A percentile compares a stretch with the other conserved stretches of the same genome.
These are phyloP conservation scores for Chrysodeixis includens DNA, from an alignment of 2,888 invertebrate genomes.

Conservation along the genomic window DNA sequence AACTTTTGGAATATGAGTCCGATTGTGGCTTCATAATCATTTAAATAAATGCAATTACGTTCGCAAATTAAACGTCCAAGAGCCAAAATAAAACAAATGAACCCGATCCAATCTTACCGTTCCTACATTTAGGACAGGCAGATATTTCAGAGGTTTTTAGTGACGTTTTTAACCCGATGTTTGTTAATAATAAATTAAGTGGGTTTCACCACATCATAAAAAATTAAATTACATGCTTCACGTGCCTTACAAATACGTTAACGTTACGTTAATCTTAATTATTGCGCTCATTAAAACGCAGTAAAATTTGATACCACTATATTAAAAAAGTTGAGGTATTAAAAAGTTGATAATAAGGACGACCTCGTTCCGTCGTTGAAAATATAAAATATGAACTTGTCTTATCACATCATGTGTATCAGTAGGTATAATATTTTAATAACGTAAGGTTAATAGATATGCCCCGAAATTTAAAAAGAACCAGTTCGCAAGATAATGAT, in stretches of 20 bases:
- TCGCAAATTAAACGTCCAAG: conserved; percentile 71
- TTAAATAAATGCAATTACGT: conserved; percentile 73
- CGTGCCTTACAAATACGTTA: conserved; percentile 55
- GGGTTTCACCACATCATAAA: conserved; percentile 73
- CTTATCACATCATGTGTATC: conserved; percentile 26
- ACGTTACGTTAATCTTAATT: conserved; percentile 65
- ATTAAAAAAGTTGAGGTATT: conserved; percentile 30
- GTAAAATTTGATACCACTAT: conserved; percentile 68
- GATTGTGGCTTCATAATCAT: conserved; percentile 59
- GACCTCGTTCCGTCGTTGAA: conserved; percentile 18
- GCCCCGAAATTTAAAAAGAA: conserved; percentile 25
- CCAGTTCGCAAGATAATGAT: conserved; percentile 45
- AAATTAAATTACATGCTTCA: conserved; percentile 66
- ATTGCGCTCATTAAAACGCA: conserved; percentile 72
- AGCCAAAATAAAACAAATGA: conserved; percentile 63
- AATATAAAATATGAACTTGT: conserved; percentile 27
- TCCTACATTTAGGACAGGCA: conserved; percentile 51
- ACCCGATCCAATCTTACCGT: conserved; percentile 53
- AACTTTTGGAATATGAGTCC: conserved; percentile 34
- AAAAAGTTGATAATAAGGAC: conserved; percentile 31
- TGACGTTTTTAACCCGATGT: conserved; percentile 53
- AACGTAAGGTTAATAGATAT: conserved; percentile 24
- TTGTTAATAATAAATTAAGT: conserved; percentile 65
- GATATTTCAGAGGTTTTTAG: conserved; percentile 59
- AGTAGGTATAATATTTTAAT: conserved; percentile 31